Percentiles rank a stretch among this genome's conserved stretches.
Evolutionary conservation across 2,797 vertebrate species (phyloP).

Genomic region (Neosalanx taihuensis): DNA sequence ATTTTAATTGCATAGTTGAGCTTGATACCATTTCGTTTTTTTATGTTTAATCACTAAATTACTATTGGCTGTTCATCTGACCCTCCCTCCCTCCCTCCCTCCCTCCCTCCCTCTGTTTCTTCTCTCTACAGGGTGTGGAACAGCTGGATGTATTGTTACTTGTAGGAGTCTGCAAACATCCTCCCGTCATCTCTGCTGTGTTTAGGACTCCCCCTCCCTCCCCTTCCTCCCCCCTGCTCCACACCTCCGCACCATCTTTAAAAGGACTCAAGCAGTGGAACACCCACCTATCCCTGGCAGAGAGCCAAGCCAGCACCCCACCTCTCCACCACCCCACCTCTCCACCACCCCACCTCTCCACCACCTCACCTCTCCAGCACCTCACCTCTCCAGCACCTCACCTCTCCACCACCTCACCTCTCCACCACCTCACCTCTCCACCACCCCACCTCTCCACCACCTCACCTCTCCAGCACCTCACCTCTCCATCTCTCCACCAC

Average conservation of each 20-base stretch:
- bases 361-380: too few species aligned
- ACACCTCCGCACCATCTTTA: slow-evolving; percentile 47
- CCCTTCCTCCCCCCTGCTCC: slow-evolving; percentile 25
- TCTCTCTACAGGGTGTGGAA: slow-evolving; percentile 51
- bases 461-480: too few species aligned
- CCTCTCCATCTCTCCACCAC: too few species aligned
- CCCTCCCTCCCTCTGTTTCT: slow-evolving; percentile 26
- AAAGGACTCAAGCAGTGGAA: slow-evolving; percentile 44
- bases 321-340: too few species aligned
- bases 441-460: too few species aligned
- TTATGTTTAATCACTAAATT: too few species aligned
- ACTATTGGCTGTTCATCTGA: slow-evolving; percentile 21
- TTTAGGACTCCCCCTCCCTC: slow-evolving; percentile 3
- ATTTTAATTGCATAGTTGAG: slow-evolving; percentile 29
- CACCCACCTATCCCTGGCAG: slow-evolving; percentile 37
- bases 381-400: too few species aligned
- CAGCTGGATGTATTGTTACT: slow-evolving; percentile 46
- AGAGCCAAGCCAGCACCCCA: slow-evolving; percentile 2
- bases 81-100: slow-evolving; percentile 28
- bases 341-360: too few species aligned
- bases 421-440: too few species aligned
- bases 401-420: too few species aligned
- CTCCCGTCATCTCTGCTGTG: slow-evolving; percentile 25
- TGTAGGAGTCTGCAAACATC: slow-evolving; percentile 51
- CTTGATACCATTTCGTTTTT: slow-evolving; percentile 30